Conservation (phyloP, 1,140 invertebrate genomes). For the Halesus radiatus region DNA sequence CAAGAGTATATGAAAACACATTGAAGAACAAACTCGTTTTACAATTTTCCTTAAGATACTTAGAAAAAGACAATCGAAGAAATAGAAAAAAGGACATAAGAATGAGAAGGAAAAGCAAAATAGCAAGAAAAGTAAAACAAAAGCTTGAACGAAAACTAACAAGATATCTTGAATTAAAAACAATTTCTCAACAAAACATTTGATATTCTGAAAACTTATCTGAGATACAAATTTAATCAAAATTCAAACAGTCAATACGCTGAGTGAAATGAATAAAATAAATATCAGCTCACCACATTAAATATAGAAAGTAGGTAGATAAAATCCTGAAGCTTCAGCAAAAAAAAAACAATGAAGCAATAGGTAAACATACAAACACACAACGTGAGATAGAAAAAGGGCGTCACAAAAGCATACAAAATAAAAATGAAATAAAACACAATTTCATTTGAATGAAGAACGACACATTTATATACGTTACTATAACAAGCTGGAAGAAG, state of each 20-base stretch:
- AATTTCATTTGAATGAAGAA: conserved; percentile 2
- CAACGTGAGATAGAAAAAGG: conserved; percentile 31
- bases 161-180: too few relatives aligned
- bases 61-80: too few relatives aligned
- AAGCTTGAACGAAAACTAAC: too few relatives aligned
- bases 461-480: neutral
- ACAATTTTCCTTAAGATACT: neutral
- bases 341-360: conserved; percentile 27
- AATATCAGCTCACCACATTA: too few relatives aligned
- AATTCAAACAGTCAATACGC: neutral
- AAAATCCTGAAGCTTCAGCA: conserved; percentile 5
- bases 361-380: conserved; percentile 16
- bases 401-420: conserved; percentile 30
- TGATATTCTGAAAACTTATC: too few relatives aligned
- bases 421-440: conserved; percentile 12
- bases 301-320: conserved; percentile 1
- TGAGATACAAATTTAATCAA: neutral
- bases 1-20: neutral
- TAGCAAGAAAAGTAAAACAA: neutral
- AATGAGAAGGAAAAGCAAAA: neutral
- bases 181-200: neutral
- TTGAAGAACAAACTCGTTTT: neutral
- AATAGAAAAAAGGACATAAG: too few relatives aligned
- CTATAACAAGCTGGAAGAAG: conserved; percentile 16
- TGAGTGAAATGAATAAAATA: neutral